phyloP scores from a whole-genome alignment of 53 echinoderm and acorn worm genomes.

The Temnopleurus reevesii region DNA sequence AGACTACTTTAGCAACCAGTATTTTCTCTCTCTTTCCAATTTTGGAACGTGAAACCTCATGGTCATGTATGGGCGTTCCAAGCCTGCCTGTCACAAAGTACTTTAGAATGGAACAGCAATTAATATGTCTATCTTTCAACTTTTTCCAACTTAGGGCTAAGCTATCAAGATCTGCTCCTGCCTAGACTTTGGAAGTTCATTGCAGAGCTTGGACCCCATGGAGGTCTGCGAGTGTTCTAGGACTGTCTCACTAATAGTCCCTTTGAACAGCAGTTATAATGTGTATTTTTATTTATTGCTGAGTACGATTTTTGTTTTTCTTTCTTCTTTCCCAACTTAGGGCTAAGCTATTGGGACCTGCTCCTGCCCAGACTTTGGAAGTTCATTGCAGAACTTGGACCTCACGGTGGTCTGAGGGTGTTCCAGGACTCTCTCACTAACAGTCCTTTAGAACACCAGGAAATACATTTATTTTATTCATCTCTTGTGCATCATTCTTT shows the following conservation, averaged over 20 bases:
- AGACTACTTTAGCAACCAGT: no score
- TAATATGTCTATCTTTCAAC: not conserved
- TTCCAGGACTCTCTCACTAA: conserved; percentile 78
- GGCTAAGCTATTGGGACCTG: conserved; percentile 86
- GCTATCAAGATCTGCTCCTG: conserved; percentile 84
- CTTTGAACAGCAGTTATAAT: not conserved
- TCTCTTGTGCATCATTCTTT: not conserved
- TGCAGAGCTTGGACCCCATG: conserved; percentile 89
- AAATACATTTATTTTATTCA: conserved; percentile 41
- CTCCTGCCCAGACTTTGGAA: conserved; percentile 89
- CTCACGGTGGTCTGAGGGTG: conserved; percentile 84
- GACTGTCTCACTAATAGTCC: not conserved
- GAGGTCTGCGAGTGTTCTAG: conserved; percentile 79
- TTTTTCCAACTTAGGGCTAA: conserved; percentile 82
- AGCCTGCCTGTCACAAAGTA: not conserved
- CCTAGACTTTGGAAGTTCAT: conserved; percentile 93
- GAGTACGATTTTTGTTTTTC: not conserved
- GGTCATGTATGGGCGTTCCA: conserved; percentile 80
- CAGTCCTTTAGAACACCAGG: conserved; percentile 59
- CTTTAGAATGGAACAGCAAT: not conserved
- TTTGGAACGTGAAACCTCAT: no score
- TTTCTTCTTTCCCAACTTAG: no score
- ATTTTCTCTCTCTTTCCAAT: no score
- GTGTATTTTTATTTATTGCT: not conserved
- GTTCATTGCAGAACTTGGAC: conserved; percentile 90